Percentiles rank a stretch among this genome's conserved stretches.
Conservation (phyloP, 2,113 vertebrate genomes). For the Amphilophus citrinellus region DNA sequence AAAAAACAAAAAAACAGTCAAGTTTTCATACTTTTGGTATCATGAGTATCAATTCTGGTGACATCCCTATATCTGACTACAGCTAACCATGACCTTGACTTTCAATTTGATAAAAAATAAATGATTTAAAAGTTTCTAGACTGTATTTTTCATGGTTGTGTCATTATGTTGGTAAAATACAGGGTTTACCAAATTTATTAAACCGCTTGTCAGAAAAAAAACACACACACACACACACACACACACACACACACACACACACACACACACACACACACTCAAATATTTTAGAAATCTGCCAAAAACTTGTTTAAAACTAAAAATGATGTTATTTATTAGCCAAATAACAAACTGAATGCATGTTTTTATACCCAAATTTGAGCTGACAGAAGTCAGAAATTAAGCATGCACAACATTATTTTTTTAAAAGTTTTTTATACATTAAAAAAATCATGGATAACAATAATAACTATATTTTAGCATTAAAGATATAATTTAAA, state of each 20-base stretch:
- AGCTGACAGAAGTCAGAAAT: neutral
- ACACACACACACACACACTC: neutral
- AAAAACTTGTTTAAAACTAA: neutral
- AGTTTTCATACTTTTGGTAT: too few relatives aligned
- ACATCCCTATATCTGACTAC: neutral
- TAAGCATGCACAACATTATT: neutral
- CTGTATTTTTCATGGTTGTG: neutral
- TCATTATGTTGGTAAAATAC: neutral
- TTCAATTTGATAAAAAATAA: neutral
- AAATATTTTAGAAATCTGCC: neutral
- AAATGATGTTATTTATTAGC: neutral
- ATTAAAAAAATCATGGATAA: neutral
- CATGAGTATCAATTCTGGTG: too few relatives aligned
- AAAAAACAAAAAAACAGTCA: too few relatives aligned
- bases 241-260: neutral
- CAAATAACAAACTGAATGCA: neutral
- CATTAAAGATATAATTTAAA: neutral
- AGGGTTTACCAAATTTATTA: neutral
- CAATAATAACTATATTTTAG: neutral
- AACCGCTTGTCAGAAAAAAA: neutral
- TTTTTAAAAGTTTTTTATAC: neutral
- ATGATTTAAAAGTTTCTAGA: neutral
- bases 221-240: neutral
- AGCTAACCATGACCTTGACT: neutral
- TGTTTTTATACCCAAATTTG: neutral